phyloP scores from a whole-genome alignment of 2,797 vertebrate species.

The Xerus rutilus region DNA sequence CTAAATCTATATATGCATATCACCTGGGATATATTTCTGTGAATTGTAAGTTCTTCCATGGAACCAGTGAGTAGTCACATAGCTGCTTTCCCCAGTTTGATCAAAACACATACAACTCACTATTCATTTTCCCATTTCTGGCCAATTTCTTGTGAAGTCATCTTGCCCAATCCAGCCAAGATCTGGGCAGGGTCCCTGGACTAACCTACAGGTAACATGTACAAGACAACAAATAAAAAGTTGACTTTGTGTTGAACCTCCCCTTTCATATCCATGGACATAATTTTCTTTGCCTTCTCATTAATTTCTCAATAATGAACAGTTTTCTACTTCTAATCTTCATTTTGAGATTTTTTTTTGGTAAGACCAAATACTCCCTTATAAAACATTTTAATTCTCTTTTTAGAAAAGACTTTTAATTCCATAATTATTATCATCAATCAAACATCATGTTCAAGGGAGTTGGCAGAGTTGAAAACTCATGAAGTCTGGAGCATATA shows the following conservation, averaged over 20 bases:
- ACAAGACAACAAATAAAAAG: neutral
- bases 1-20: no score
- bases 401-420: conserved; percentile 9
- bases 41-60: no score
- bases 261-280: neutral
- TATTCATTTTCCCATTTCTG: no score
- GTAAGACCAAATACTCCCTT: neutral
- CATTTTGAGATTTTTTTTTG: neutral
- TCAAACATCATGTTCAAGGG: neutral
- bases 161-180: no score
- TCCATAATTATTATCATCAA: neutral
- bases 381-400: neutral
- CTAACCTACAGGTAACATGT: neutral
- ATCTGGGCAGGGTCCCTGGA: no score
- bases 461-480: neutral
- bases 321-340: neutral
- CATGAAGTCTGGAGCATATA: neutral
- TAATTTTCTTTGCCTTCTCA: neutral
- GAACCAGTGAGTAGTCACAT: no score
- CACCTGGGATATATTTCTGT: no score
- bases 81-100: no score
- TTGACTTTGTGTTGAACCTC: neutral
- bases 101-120: no score
- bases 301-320: neutral
- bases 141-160: no score